Evolutionary conservation across 2,113 vertebrate genomes (phyloP).

Genomic region (Lonchura striata): DNA sequence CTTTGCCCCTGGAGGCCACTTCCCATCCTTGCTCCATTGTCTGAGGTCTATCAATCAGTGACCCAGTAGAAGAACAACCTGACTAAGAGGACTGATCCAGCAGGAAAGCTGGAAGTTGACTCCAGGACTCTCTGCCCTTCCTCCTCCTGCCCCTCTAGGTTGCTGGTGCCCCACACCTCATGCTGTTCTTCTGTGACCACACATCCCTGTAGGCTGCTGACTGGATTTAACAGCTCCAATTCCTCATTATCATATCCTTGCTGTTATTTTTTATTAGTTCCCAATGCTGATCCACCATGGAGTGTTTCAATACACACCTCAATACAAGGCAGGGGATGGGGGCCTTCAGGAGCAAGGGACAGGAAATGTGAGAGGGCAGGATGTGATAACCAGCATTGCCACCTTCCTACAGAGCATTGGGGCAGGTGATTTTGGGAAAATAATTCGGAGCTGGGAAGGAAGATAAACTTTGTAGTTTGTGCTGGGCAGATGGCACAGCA

Average conservation of each 20-base stretch:
- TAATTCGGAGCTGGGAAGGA: neutral
- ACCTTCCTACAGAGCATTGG: neutral
- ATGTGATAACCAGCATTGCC: neutral
- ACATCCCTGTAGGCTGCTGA: neutral
- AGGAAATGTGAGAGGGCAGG: accelerated
- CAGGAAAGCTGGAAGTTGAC: neutral
- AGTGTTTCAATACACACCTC: neutral
- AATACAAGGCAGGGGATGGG: neutral
- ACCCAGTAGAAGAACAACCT: neutral
- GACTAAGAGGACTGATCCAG: neutral
- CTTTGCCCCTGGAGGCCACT: neutral
- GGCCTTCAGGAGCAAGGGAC: neutral
- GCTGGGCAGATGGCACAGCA: neutral
- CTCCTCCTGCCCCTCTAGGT: neutral
- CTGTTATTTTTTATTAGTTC: neutral
- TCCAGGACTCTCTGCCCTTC: neutral
- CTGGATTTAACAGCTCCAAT: neutral
- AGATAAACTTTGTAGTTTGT: neutral
- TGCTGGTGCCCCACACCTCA: neutral
- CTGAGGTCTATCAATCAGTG: neutral
- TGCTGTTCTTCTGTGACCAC: neutral
- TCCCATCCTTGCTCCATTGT: neutral
- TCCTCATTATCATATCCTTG: neutral
- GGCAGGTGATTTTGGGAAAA: neutral
- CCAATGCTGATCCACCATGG: accelerated